Percentiles rank a stretch among this genome's conserved stretches.
phyloP scores from a whole-genome alignment of 1,140 invertebrate genomes.

The Chrysomallon squamiferum region DNA sequence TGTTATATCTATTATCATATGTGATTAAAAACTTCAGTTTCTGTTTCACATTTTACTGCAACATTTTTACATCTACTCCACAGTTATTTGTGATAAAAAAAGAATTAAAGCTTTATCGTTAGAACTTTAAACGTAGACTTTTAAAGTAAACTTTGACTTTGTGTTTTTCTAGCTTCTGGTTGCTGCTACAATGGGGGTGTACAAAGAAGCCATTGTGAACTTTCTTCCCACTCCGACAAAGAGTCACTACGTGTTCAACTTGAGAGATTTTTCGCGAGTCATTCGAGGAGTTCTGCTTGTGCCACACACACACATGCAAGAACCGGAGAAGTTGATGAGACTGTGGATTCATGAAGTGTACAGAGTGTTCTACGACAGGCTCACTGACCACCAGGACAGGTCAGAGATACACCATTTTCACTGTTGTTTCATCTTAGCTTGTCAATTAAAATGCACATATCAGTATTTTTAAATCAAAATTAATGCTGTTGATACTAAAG shows the following conservation, averaged over 20 bases:
- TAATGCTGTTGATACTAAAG: too few relatives aligned
- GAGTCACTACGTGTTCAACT: slow-evolving; percentile 65
- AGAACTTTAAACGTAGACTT: too few relatives aligned
- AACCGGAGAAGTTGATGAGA: slow-evolving; percentile 59
- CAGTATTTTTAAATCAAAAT: too few relatives aligned
- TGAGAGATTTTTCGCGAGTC: slow-evolving; percentile 64
- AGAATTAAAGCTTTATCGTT: too few relatives aligned
- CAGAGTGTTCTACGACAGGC: slow-evolving; percentile 64
- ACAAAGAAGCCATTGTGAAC: slow-evolving; percentile 59
- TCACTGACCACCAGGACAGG: slow-evolving; percentile 61
- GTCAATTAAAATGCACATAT: too few relatives aligned
- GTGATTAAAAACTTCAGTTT: too few relatives aligned
- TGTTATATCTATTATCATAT: too few relatives aligned
- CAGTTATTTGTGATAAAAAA: too few relatives aligned
- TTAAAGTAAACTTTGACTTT: too few relatives aligned
- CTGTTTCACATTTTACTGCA: too few relatives aligned
- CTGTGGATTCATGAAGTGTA: slow-evolving; percentile 65
- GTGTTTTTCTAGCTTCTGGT: slow-evolving; percentile 58
- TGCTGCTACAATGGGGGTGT: slow-evolving; percentile 61
- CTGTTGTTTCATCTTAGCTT: too few relatives aligned
- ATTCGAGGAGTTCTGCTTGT: slow-evolving; percentile 65
- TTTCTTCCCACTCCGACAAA: slow-evolving; percentile 64
- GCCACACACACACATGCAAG: slow-evolving; percentile 53
- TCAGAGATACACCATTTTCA: slow-evolving; percentile 18
- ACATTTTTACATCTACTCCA: too few relatives aligned